phyloP scores from a whole-genome alignment of 2,888 invertebrate genomes.

The Cacoxenus indagator region DNA sequence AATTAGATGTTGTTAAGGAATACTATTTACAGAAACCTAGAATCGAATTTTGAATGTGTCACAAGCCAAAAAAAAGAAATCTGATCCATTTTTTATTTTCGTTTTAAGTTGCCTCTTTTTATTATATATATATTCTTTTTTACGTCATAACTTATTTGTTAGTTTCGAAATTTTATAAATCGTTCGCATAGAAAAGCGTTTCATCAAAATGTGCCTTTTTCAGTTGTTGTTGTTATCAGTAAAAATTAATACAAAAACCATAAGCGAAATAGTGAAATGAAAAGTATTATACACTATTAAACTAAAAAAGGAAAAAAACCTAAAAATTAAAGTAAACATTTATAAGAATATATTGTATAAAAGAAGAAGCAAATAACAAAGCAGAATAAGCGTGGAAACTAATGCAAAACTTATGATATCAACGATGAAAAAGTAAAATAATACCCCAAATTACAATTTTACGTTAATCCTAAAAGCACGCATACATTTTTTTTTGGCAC shows the following conservation, averaged over 20 bases:
- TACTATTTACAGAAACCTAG: too few species aligned
- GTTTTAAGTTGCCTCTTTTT: not conserved
- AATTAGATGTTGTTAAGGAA: too few species aligned
- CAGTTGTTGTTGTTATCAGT: constrained; percentile 58
- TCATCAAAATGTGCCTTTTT: constrained; percentile 68
- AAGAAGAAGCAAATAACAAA: not conserved
- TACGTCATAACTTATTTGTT: constrained; percentile 3
- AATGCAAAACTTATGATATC: constrained; percentile 3
- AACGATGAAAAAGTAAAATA: not conserved
- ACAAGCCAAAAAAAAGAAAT: too few species aligned
- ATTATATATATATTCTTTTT: not conserved
- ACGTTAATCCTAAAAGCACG: not conserved
- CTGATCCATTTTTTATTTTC: too few species aligned
- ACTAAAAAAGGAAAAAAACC: constrained; percentile 14
- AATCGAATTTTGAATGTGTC: too few species aligned
- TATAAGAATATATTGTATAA: constrained; percentile 9
- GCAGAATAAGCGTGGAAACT: not conserved
- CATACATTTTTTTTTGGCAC: not conserved
- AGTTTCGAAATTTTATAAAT: constrained; percentile 26
- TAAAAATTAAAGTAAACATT: constrained; percentile 19
- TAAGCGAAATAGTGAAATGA: constrained; percentile 29
- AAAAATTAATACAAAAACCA: constrained; percentile 32
- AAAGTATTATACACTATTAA: too few species aligned
- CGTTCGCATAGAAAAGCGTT: constrained; percentile 51
- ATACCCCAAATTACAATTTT: not conserved